Percentiles rank a stretch among this genome's conserved stretches.
Conservation (phyloP, 2,113 vertebrate species). For the Cichladusa arquata region DNA sequence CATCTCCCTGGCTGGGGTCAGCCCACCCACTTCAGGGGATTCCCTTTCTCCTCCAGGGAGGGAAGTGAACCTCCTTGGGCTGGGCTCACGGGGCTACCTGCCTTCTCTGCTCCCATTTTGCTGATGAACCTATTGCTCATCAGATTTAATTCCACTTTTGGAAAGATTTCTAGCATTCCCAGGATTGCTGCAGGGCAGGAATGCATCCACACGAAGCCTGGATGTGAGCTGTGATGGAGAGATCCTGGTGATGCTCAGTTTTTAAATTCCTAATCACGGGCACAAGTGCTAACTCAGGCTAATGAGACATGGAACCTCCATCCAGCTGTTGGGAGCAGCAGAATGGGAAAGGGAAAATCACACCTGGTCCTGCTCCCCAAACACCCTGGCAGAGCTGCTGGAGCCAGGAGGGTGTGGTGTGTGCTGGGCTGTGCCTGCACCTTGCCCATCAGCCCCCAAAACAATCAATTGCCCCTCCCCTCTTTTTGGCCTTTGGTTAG, state of each 20-base stretch:
- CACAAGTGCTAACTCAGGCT: background rate
- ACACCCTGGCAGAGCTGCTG: background rate
- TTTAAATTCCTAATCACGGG: background rate
- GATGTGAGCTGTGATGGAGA: background rate
- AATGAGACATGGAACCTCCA: accelerated
- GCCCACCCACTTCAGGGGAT: background rate
- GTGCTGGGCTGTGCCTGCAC: background rate
- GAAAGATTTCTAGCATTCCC: background rate
- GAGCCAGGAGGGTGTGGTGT: background rate
- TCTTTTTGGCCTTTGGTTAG: background rate
- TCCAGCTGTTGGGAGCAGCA: background rate
- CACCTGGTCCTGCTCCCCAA: background rate
- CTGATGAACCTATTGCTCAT: background rate
- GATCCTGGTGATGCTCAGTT: background rate
- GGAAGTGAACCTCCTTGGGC: background rate
- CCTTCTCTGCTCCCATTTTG: background rate
- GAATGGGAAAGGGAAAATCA: background rate
- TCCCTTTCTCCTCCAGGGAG: background rate
- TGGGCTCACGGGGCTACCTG: background rate
- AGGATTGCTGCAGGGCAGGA: background rate
- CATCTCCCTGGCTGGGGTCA: background rate
- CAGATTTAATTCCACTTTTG: background rate
- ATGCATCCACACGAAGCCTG: accelerated
- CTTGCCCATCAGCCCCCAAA: background rate
- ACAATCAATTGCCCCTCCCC: background rate